These are phyloP conservation scores for Rotaria magnacalcarata DNA, from an alignment of 2,888 invertebrate genomes.

Conservation along the genomic window DNA sequence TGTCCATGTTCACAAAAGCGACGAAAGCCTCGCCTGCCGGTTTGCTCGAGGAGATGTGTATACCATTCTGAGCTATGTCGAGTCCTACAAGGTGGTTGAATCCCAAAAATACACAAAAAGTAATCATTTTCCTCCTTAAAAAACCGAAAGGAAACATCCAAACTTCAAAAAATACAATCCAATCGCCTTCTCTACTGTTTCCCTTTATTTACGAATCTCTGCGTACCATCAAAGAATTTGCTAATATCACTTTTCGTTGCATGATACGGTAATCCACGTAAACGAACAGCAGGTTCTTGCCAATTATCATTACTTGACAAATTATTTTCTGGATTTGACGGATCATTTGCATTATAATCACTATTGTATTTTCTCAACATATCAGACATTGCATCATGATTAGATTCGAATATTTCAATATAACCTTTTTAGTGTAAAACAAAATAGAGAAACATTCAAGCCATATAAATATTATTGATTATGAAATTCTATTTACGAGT, in stretches of 20 bases:
- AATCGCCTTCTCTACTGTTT: background rate
- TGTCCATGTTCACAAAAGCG: conserved; percentile 92
- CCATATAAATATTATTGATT: background rate
- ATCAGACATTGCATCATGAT: conserved; percentile 84
- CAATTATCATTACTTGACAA: background rate
- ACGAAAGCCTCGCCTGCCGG: conserved; percentile 99
- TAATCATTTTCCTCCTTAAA: background rate
- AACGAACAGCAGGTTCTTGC: conserved; percentile 70
- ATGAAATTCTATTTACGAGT: conserved; percentile 46
- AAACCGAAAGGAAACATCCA: background rate
- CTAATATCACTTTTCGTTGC: conserved; percentile 89
- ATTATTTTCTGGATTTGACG: conserved; percentile 59
- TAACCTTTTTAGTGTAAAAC: background rate
- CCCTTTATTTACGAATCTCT: background rate
- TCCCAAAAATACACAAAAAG: background rate
- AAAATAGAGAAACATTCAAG: too few species aligned
- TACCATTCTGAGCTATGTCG: conserved; percentile 94
- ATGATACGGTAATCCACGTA: conserved; percentile 87
- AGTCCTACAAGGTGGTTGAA: conserved; percentile 67
- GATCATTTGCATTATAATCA: conserved; percentile 59
- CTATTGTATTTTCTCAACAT: conserved; percentile 69
- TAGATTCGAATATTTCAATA: conserved; percentile 74
- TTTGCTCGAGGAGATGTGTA: conserved; percentile 93
- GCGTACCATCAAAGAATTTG: conserved; percentile 84
- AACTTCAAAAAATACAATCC: background rate